Evolutionary conservation across 2,888 invertebrate genomes (phyloP).

Genomic region (Monoplex corrugatus): DNA sequence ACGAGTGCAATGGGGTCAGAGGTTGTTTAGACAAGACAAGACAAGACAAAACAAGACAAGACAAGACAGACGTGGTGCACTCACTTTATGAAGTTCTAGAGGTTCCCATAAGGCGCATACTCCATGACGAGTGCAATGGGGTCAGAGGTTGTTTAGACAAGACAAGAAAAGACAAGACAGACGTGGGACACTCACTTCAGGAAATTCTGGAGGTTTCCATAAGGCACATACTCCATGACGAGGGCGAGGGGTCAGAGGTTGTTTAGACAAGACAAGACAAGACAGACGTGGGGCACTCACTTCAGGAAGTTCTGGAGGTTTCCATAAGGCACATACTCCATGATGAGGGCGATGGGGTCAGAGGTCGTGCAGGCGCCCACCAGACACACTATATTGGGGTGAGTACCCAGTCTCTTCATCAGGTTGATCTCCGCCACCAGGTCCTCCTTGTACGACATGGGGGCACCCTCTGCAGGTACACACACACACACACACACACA

Average conservation of each 20-base stretch:
- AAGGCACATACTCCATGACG: constrained; percentile 90
- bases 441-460: constrained; percentile 84
- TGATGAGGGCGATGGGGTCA: constrained; percentile 88
- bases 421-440: constrained; percentile 90
- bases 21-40: constrained; percentile 83
- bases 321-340: constrained; percentile 91
- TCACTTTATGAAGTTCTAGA: constrained; percentile 82
- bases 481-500: background rate
- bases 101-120: constrained; percentile 89
- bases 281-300: too few relatives aligned
- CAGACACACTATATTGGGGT: constrained; percentile 89
- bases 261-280: too few relatives aligned
- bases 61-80: constrained; percentile 46
- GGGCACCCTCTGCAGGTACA: constrained; percentile 66
- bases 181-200: constrained; percentile 69
- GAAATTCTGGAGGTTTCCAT: constrained; percentile 86
- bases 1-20: constrained; percentile 88
- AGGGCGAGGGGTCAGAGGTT: constrained; percentile 90
- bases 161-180: background rate
- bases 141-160: constrained; percentile 84
- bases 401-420: constrained; percentile 89
- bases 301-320: constrained; percentile 84
- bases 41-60: too few relatives aligned
- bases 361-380: constrained; percentile 89
- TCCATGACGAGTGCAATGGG: constrained; percentile 90